Base-by-base conservation (phyloP, 1,140 invertebrate species). In the Dufourea novaeangliae region DNA sequence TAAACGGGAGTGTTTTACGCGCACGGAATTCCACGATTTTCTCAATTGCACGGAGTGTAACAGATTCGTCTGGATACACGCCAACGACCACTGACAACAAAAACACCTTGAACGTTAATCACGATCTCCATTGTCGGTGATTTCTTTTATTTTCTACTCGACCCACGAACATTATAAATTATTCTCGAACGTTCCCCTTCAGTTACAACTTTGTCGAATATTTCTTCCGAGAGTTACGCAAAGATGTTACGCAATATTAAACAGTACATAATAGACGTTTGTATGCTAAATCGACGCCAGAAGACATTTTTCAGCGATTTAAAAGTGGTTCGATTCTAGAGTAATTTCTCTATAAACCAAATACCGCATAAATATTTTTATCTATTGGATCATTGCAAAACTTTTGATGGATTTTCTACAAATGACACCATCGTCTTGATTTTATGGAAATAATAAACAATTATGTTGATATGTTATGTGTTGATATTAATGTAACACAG, bases 11-110 rank as follows among this genome's bases (percentile, higher is more conserved):
- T 8, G 20, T 5, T 20, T 5, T 46, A 20, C 17, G 41, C 7
- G 52, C 52, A 14, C 4, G 22, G 52, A 56, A 56, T 56, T 56
- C 29, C 25, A n/a, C 52, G 14, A 27, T 27, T 27, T 29, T 56
- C 52, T 56, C 52, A 56, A 56, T 56, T 56, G 25, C 52, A 27
- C 25, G 11, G 52, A 56, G 25, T 56, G 52, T 56, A 56, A 27
- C 52, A 56, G 52, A 56, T 56, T 5, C 52, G 52, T 56, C 52
- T 56, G 52, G 52, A 56, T 56, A 56, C 52, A 56, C 52, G 52
- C 52, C 52, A 56, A 56, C 52, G 52, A 56, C 52, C 52, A 56
- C 52, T 11, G 52, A 14, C 52, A 27, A 14, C 25, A 29, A 56
- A 56, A 56, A 27, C 25, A 56, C 22, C 22, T 56, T 56, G 25